Percentiles rank a stretch among this genome's conserved stretches.
Evolutionary conservation across 2,888 invertebrate genomes (phyloP).

Genomic region (Tetramorium bicarinatum): DNA sequence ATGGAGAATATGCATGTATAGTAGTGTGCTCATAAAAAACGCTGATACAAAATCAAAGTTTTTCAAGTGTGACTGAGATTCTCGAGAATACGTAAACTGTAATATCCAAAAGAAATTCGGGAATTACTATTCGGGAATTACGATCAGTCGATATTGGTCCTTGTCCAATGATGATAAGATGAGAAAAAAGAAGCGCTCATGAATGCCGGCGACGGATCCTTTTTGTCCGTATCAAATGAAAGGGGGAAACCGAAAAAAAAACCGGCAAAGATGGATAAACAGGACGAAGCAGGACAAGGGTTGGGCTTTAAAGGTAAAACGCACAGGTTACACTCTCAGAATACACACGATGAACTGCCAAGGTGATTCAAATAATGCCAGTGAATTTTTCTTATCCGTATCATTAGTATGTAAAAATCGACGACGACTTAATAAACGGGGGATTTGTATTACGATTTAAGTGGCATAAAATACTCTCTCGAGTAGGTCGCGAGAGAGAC

Average conservation of each 20-base stretch:
- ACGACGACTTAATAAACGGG: slow-evolving; percentile 71
- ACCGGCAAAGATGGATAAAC: slow-evolving; percentile 29
- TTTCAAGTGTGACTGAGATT: slow-evolving; percentile 18
- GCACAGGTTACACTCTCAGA: slow-evolving; percentile 84
- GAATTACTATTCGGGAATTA: slow-evolving; percentile 18
- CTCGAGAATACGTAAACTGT: background rate
- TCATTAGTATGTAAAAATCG: slow-evolving; percentile 83
- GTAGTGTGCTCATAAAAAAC: slow-evolving; percentile 15
- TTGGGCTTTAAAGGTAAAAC: slow-evolving; percentile 80
- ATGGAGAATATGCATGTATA: background rate
- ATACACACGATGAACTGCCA: slow-evolving; percentile 85
- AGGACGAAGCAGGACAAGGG: slow-evolving; percentile 31
- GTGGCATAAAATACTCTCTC: slow-evolving; percentile 73
- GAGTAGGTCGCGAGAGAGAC: slow-evolving; percentile 74
- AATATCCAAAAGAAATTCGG: background rate
- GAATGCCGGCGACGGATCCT: background rate
- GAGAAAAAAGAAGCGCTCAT: background rate
- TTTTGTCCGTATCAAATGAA: slow-evolving; percentile 52
- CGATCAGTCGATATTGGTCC: slow-evolving; percentile 6
- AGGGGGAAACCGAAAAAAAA: slow-evolving; percentile 22
- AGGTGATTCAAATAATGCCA: slow-evolving; percentile 85
- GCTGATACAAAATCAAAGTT: slow-evolving; percentile 27
- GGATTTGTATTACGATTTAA: slow-evolving; percentile 81
- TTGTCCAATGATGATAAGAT: slow-evolving; percentile 15
- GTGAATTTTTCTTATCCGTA: slow-evolving; percentile 86